These are phyloP conservation scores for Coptotermes formosanus DNA, from an alignment of 1,140 invertebrate genomes.

Conservation along the genomic window DNA sequence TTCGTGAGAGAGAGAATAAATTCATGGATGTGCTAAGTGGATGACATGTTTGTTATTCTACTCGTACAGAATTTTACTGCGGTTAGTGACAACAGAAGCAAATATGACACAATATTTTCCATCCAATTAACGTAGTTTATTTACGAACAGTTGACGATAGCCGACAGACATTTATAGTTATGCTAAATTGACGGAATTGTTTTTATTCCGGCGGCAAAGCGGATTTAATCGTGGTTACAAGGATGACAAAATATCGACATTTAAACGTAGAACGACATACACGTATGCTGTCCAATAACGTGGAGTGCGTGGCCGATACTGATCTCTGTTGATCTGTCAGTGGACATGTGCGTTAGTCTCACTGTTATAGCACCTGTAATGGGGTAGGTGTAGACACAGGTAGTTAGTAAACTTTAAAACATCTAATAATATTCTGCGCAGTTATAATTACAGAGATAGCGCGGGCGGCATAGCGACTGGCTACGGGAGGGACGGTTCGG, in stretches of 20 bases:
- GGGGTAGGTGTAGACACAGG: no score
- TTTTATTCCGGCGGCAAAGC: not conserved
- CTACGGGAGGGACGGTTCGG: no score
- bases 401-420: no score
- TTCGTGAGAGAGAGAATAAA: no score
- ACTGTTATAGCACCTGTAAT: no score
- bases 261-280: not conserved
- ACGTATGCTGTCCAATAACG: not conserved
- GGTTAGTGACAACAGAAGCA: not conserved
- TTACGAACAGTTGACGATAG: not conserved
- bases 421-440: no score
- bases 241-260: not conserved
- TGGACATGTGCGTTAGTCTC: not conserved
- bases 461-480: no score
- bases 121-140: no score
- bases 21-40: no score
- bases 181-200: not conserved
- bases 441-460: no score
- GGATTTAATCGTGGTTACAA: not conserved
- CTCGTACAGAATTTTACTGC: no score
- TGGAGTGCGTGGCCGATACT: not conserved
- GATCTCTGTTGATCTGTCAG: not conserved
- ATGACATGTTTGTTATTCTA: no score
- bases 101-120: not conserved
- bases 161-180: not conserved